Conservation (phyloP, 2,888 invertebrate species). For the Cheilosia urbana region DNA sequence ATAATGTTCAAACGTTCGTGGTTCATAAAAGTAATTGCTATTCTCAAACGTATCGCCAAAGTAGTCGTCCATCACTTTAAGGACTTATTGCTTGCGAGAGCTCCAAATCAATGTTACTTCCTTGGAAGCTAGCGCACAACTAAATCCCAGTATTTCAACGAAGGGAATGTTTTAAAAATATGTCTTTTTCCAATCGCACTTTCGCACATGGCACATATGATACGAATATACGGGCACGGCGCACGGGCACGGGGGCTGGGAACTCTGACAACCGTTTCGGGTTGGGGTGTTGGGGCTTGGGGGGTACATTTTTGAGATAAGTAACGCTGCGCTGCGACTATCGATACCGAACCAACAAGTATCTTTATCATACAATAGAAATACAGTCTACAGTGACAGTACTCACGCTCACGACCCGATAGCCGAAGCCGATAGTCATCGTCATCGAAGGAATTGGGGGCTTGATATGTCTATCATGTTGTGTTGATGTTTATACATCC, state of each 20-base stretch:
- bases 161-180: slow-evolving; percentile 44
- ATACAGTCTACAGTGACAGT: not conserved
- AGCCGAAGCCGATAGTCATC: too few species aligned
- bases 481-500: slow-evolving; percentile 17
- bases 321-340: slow-evolving; percentile 6
- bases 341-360: slow-evolving; percentile 3
- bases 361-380: slow-evolving; percentile 14
- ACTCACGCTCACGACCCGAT: not conserved
- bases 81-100: slow-evolving; percentile 1
- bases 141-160: slow-evolving; percentile 67
- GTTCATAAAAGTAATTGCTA: slow-evolving; percentile 56
- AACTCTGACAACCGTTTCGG: not conserved
- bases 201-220: too few species aligned
- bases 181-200: slow-evolving; percentile 42
- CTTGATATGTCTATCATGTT: slow-evolving; percentile 20
- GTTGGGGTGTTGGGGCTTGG: slow-evolving; percentile 1
- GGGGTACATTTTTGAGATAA: slow-evolving; percentile 39
- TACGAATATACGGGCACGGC: not conserved
- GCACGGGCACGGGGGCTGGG: not conserved
- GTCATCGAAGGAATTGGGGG: slow-evolving; percentile 44
- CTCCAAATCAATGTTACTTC: slow-evolving; percentile 37
- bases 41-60: slow-evolving; percentile 62
- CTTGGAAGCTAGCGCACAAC: slow-evolving; percentile 65
- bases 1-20: slow-evolving; percentile 60
- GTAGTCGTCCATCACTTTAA: slow-evolving; percentile 52